Evolutionary conservation across 2,113 vertebrate species (phyloP).

Genomic region (Microcebus griseorufus): DNA sequence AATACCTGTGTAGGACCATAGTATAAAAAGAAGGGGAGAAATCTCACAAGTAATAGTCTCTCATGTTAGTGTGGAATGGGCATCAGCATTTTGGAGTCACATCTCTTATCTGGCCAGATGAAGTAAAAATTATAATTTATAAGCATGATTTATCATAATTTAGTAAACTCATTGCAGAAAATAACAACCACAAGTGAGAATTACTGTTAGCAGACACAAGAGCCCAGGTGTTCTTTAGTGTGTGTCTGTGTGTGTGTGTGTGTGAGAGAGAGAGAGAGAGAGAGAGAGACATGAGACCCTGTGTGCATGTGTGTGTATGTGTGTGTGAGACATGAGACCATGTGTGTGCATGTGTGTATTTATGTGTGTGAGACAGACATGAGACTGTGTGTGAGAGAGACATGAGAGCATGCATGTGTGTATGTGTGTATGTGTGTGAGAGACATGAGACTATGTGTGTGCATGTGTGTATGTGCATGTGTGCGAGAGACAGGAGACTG

Average conservation of each 20-base stretch:
- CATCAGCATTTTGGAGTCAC: neutral
- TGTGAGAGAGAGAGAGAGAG: neutral
- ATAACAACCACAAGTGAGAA: neutral
- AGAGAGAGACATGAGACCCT: too few relatives aligned
- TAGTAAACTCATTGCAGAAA: neutral
- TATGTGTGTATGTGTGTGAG: too few relatives aligned
- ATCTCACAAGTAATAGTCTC: neutral
- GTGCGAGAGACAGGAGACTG: too few relatives aligned
- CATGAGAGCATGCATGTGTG: too few relatives aligned
- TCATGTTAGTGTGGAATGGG: neutral
- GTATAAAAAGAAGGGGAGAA: neutral
- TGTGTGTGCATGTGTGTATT: too few relatives aligned
- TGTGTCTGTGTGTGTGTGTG: neutral
- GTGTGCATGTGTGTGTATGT: too few relatives aligned
- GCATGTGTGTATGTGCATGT: too few relatives aligned
- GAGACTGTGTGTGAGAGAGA: too few relatives aligned
- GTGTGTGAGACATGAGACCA: too few relatives aligned
- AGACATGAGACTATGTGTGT: too few relatives aligned
- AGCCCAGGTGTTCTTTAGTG: too few relatives aligned
- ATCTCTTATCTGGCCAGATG: neutral
- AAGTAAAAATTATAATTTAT: neutral
- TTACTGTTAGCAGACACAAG: neutral
- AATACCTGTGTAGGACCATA: neutral
- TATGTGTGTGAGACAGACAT: too few relatives aligned
- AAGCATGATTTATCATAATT: neutral